phyloP scores from a whole-genome alignment of 2,113 vertebrate genomes.

The Cynopterus brachyotis region DNA sequence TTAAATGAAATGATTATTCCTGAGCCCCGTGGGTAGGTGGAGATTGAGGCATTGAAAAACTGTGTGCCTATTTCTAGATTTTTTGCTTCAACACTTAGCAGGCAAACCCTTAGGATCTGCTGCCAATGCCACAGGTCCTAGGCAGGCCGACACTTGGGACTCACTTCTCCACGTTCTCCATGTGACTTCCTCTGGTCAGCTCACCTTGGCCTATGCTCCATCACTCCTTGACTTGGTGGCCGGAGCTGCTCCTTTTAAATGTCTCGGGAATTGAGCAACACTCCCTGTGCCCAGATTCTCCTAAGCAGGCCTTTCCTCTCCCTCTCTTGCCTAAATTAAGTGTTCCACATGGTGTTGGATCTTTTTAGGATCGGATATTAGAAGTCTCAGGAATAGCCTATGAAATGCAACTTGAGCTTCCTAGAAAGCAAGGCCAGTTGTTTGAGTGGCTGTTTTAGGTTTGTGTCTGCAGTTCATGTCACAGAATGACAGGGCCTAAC shows the following conservation, averaged over 20 bases:
- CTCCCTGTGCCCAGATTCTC: neutral
- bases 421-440: neutral
- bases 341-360: neutral
- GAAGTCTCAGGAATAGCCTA: neutral
- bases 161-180: neutral
- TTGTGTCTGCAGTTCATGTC: neutral
- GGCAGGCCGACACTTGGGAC: accelerated
- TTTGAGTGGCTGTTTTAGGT: neutral
- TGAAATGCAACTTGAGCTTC: neutral
- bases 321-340: neutral
- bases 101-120: neutral
- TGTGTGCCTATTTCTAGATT: neutral
- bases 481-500: neutral
- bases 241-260: neutral
- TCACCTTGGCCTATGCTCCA: neutral
- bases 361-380: neutral
- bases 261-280: neutral
- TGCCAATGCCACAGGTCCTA: neutral
- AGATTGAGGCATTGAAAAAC: neutral
- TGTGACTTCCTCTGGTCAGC: accelerated
- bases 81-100: neutral
- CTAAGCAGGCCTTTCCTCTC: neutral
- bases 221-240: neutral
- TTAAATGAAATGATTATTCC: neutral
- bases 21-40: neutral